Evolutionary conservation across 2,797 vertebrate genomes (phyloP).

Genomic region (Sebastes kiyomatsui): DNA sequence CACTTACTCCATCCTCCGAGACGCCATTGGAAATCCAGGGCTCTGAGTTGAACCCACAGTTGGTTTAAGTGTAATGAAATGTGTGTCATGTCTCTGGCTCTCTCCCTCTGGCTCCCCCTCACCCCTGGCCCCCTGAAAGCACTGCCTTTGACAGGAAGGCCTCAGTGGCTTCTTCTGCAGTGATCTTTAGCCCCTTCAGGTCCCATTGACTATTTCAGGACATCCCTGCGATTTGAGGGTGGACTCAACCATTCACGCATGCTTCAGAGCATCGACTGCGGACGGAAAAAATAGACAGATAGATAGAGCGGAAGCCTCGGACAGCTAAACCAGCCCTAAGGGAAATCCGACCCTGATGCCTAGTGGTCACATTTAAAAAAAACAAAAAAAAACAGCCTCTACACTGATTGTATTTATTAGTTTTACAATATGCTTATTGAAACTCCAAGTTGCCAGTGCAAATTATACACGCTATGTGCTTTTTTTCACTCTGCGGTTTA

Average conservation of each 20-base stretch:
- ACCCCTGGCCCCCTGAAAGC: conserved; percentile 74
- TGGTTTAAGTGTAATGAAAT: conserved; percentile 83
- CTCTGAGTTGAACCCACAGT: conserved; percentile 78
- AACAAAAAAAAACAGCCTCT: conserved; percentile 3
- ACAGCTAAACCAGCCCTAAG: conserved; percentile 53
- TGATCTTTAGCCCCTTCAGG: conserved; percentile 81
- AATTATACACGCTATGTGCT: conserved; percentile 14
- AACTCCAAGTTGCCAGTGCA: conserved; percentile 11
- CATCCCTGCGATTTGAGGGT: conserved; percentile 72
- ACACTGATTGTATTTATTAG: conserved; percentile 42
- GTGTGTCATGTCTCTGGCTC: conserved; percentile 80
- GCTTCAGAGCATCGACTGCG: conserved; percentile 61
- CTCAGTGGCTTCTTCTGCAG: conserved; percentile 76
- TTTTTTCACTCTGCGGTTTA: conserved; percentile 30
- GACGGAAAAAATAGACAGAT: conserved; percentile 56
- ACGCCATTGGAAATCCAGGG: conserved; percentile 75
- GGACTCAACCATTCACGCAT: conserved; percentile 65
- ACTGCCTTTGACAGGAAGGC: conserved; percentile 78
- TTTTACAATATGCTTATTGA: conserved; percentile 27
- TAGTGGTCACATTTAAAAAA: conserved; percentile 7
- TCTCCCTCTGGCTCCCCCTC: conserved; percentile 69
- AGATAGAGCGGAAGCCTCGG: conserved; percentile 48
- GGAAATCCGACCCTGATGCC: conserved; percentile 52
- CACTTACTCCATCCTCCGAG: conserved; percentile 76
- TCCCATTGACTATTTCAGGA: conserved; percentile 79